Evolutionary conservation across 2,797 vertebrate genomes (phyloP).

Genomic region (Pygocentrus nattereri): DNA sequence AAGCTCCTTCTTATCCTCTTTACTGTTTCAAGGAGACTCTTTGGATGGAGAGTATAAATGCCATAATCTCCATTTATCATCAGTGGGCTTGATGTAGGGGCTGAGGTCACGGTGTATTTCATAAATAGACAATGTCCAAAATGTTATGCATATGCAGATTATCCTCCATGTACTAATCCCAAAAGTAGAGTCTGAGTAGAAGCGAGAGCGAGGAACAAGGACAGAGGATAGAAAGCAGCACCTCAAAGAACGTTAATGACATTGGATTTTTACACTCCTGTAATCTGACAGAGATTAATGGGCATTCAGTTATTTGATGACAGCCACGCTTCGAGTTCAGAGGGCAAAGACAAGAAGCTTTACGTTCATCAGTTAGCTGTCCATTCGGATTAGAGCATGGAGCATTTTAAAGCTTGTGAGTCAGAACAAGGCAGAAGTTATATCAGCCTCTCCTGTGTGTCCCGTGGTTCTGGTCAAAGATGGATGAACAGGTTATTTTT

Average conservation of each 20-base stretch:
- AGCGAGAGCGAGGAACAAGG: background rate
- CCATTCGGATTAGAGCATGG: background rate
- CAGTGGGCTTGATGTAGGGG: background rate
- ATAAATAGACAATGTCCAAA: slow-evolving; percentile 1
- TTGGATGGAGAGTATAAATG: too few relatives aligned
- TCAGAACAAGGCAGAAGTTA: background rate
- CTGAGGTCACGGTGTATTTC: background rate
- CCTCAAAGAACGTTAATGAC: background rate
- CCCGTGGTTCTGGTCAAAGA: too few relatives aligned
- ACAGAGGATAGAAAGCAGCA: background rate
- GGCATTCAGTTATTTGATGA: background rate
- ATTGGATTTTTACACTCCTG: slow-evolving; percentile 1
- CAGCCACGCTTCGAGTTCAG: background rate
- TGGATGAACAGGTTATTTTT: too few relatives aligned
- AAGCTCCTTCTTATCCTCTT: background rate
- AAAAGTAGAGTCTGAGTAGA: background rate
- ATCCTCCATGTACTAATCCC: background rate
- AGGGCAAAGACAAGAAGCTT: background rate
- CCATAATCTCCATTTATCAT: background rate
- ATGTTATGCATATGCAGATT: background rate
- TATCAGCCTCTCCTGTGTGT: background rate
- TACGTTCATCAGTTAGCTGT: background rate
- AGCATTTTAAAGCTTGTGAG: background rate
- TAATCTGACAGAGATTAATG: slow-evolving; percentile 28
- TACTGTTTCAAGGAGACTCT: background rate